Conservation (phyloP, 1,140 invertebrate species). For the Macrotrachela quadricornifera region DNA sequence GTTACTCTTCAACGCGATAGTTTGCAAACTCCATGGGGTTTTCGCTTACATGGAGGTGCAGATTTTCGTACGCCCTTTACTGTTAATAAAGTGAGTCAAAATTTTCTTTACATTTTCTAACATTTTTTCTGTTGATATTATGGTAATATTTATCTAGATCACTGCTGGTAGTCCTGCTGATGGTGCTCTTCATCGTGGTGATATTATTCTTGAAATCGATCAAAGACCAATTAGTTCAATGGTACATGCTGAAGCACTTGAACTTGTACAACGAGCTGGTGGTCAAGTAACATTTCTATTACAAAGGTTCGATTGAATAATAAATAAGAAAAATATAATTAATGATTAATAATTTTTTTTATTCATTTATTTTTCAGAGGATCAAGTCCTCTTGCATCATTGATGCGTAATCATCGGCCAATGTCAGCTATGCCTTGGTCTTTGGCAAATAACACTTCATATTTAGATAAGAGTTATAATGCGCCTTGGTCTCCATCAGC, state of each 20-base stretch:
- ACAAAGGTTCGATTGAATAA: neutral
- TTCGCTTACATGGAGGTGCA: slow-evolving; percentile 63
- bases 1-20: slow-evolving; percentile 45
- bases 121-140: too few relatives aligned
- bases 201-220: slow-evolving; percentile 66
- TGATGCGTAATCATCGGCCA: too few relatives aligned
- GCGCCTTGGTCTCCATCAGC: too few relatives aligned
- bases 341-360: too few relatives aligned
- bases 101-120: too few relatives aligned
- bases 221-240: slow-evolving; percentile 60
- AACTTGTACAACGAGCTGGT: slow-evolving; percentile 56
- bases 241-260: slow-evolving; percentile 68
- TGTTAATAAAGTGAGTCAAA: slow-evolving; percentile 55
- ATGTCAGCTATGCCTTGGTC: too few relatives aligned
- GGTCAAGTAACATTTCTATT: slow-evolving; percentile 9
- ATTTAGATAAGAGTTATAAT: too few relatives aligned
- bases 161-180: slow-evolving; percentile 46
- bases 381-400: too few relatives aligned
- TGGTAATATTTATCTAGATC: slow-evolving; percentile 32
- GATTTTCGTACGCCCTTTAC: slow-evolving; percentile 67
- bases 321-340: neutral
- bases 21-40: slow-evolving; percentile 59
- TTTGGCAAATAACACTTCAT: too few relatives aligned
- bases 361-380: too few relatives aligned
- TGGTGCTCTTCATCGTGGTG: slow-evolving; percentile 56